These are phyloP conservation scores for Brachypodius melanocephalos DNA, from an alignment of 2,113 vertebrate species.

Conservation along the genomic window DNA sequence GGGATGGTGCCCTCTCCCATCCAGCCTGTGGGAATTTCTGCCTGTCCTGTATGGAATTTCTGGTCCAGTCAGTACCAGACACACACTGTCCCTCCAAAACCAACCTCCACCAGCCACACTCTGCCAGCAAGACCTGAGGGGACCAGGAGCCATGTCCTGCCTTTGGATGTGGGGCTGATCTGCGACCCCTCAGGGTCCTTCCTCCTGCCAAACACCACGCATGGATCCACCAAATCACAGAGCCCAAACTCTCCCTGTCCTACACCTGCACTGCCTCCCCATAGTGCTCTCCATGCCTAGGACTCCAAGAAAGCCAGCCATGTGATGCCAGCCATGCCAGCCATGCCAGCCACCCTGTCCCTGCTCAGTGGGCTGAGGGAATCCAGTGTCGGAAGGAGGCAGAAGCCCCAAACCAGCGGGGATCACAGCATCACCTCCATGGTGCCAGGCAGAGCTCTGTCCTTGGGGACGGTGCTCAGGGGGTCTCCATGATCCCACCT, in stretches of 20 bases:
- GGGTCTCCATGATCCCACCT: rapidly evolving
- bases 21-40: not conserved
- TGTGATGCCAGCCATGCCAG: not conserved
- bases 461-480: rapidly evolving
- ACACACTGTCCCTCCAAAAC: not conserved
- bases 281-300: not conserved
- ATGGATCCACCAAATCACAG: not conserved
- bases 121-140: not conserved
- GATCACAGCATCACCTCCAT: not conserved
- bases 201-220: not conserved
- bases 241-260: not conserved
- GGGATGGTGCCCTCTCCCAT: not conserved
- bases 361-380: not conserved
- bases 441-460: not conserved
- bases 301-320: not conserved
- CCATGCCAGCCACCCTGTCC: not conserved
- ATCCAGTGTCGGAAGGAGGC: not conserved
- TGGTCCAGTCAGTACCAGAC: not conserved
- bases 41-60: not conserved
- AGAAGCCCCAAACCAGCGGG: not conserved
- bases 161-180: not conserved
- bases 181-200: rapidly evolving
- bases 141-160: not conserved
- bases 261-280: not conserved
- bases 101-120: not conserved